Evolutionary conservation across 2,797 vertebrate genomes (phyloP).

Genomic region (Acipenser ruthenus): DNA sequence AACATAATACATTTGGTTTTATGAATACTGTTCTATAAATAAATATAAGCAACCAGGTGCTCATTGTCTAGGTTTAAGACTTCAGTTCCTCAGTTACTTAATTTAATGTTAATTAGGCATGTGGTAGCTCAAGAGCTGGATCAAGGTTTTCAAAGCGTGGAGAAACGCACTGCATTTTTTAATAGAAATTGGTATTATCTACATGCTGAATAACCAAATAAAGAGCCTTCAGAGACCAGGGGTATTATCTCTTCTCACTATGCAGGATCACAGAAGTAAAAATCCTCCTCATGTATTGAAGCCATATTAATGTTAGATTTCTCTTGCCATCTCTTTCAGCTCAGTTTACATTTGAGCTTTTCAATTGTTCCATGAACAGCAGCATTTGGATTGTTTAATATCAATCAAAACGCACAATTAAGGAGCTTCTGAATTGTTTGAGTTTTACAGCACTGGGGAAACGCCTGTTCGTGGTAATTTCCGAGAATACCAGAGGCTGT

Average conservation of each 20-base stretch:
- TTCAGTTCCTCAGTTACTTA: slow-evolving; percentile 11
- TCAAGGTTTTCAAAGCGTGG: background rate
- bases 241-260: slow-evolving; percentile 15
- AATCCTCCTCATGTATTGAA: slow-evolving; percentile 1
- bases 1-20: background rate
- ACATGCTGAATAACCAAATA: background rate
- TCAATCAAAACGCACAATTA: no score
- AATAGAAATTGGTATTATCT: slow-evolving; percentile 13
- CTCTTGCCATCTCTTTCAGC: background rate
- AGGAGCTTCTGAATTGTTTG: no score
- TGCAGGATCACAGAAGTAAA: slow-evolving; percentile 10
- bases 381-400: no score
- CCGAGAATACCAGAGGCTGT: no score
- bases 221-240: slow-evolving; percentile 8
- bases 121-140: slow-evolving; percentile 2
- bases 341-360: background rate
- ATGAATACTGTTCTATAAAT: background rate
- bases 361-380: no score
- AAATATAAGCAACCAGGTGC: background rate
- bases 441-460: no score
- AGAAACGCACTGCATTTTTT: slow-evolving; percentile 5
- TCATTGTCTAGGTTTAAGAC: slow-evolving; percentile 23
- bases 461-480: no score
- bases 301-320: slow-evolving; percentile 6
- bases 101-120: background rate